Conservation (phyloP, 2,113 vertebrate genomes). For the Salvelinus alpinus region DNA sequence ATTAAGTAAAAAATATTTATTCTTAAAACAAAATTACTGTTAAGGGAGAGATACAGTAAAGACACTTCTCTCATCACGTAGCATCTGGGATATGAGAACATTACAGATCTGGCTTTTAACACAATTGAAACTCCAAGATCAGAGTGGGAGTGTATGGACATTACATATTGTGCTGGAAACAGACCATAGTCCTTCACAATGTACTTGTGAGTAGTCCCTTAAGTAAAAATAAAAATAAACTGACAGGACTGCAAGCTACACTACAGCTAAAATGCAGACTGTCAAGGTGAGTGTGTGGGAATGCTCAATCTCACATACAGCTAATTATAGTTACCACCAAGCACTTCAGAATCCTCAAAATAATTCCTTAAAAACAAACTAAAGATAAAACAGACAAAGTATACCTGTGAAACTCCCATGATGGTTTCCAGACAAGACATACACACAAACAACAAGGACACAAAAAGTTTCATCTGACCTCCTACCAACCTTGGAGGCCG, state of each 20-base stretch:
- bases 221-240: too few species aligned
- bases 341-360: constrained; percentile 4
- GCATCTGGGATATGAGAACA: neutral
- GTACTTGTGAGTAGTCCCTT: too few species aligned
- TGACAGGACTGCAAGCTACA: too few species aligned
- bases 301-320: too few species aligned
- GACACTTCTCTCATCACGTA: neutral
- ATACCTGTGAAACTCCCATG: neutral
- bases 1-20: constrained; percentile 29
- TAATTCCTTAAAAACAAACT: neutral
- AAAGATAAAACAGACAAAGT: neutral
- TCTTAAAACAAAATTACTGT: constrained; percentile 20
- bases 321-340: neutral
- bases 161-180: too few species aligned
- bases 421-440: neutral
- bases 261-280: neutral
- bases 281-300: too few species aligned
- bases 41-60: neutral
- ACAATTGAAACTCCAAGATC: too few species aligned
- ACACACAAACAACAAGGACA: constrained; percentile 1
- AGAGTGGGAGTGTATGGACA: too few species aligned
- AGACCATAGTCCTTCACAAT: too few species aligned
- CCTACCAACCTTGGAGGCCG: neutral
- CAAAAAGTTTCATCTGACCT: neutral
- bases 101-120: too few species aligned